Evolutionary conservation across 2,797 vertebrate species (phyloP).

Genomic region (Myotis findleyi): DNA sequence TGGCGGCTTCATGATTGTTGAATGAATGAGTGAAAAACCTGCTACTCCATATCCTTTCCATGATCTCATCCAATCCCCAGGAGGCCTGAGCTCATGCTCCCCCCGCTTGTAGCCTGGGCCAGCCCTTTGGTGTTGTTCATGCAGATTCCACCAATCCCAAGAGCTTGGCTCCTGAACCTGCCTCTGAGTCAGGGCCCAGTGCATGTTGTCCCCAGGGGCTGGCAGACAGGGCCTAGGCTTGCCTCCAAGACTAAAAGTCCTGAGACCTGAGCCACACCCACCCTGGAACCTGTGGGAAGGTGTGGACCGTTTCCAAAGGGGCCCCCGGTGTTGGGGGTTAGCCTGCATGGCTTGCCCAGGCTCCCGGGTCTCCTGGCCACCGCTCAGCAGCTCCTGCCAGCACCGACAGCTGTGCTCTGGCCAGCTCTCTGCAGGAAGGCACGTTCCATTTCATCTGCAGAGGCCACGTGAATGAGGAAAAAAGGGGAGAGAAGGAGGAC

Average conservation of each 20-base stretch:
- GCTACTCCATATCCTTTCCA: constrained; percentile 43
- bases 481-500: neutral
- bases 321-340: constrained; percentile 49
- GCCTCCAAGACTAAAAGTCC: constrained; percentile 60
- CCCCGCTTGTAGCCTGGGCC: neutral
- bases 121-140: neutral
- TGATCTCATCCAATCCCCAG: constrained; percentile 66
- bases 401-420: constrained; percentile 62
- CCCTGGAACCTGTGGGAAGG: constrained; percentile 64
- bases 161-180: neutral
- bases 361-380: constrained; percentile 72
- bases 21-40: constrained; percentile 64
- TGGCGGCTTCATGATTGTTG: constrained; percentile 22
- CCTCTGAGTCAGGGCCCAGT: neutral
- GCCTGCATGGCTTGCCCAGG: constrained; percentile 57
- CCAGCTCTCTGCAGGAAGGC: constrained; percentile 73
- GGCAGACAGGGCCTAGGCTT: constrained; percentile 49
- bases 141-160: neutral
- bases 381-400: constrained; percentile 45
- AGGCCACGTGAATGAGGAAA: neutral
- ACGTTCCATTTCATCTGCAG: constrained; percentile 47
- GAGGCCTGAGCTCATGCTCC: neutral
- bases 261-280: constrained; percentile 32
- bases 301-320: constrained; percentile 74
- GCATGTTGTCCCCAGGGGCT: constrained; percentile 25